These are phyloP conservation scores for Hemaris fuciformis DNA, from an alignment of 2,888 invertebrate genomes.

Conservation along the genomic window DNA sequence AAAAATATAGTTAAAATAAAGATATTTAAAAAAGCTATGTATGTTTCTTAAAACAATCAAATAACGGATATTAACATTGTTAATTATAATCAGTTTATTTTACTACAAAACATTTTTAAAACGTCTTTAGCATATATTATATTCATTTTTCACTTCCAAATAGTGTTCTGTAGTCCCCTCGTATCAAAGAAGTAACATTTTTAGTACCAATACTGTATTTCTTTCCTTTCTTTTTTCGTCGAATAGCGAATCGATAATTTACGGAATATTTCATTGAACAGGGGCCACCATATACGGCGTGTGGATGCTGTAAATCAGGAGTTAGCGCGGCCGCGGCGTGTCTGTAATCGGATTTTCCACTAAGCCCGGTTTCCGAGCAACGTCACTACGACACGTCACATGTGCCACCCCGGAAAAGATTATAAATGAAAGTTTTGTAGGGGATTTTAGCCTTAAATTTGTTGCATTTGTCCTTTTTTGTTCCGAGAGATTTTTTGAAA, in stretches of 20 bases:
- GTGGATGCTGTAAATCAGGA: constrained; percentile 5
- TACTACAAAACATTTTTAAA: too few relatives aligned
- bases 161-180: too few relatives aligned
- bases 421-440: not conserved
- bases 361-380: constrained; percentile 13
- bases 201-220: not conserved
- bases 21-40: too few relatives aligned
- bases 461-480: not conserved
- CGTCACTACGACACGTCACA: not conserved
- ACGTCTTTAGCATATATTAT: too few relatives aligned
- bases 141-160: too few relatives aligned
- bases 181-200: too few relatives aligned
- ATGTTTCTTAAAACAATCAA: too few relatives aligned
- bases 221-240: too few relatives aligned
- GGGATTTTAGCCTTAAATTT: not conserved
- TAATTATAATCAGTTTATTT: too few relatives aligned
- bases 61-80: too few relatives aligned
- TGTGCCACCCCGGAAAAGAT: not conserved
- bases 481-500: too few relatives aligned
- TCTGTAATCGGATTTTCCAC: constrained; percentile 17
- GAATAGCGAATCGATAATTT: not conserved
- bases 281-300: not conserved
- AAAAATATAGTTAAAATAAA: too few relatives aligned
- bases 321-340: constrained; percentile 15
- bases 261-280: not conserved